A percentile compares a stretch with the other conserved stretches of the same genome.
Conservation (phyloP, 2,113 vertebrate genomes). For the Mionectes macconnelli region DNA sequence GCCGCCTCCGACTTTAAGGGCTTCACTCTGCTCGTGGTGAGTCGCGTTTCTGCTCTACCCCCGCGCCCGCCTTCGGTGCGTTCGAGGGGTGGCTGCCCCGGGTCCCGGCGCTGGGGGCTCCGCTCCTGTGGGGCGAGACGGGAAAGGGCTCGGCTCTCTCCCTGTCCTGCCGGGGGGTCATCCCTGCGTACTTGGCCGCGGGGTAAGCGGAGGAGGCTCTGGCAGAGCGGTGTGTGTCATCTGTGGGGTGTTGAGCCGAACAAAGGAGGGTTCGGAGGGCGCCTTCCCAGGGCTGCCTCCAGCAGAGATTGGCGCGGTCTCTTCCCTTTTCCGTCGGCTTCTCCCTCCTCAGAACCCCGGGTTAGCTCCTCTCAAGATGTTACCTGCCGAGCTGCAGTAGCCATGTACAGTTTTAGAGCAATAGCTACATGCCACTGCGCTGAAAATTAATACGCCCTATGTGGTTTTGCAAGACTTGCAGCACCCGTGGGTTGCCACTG, state of each 20-base stretch:
- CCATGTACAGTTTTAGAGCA: neutral
- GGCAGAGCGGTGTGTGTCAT: too few relatives aligned
- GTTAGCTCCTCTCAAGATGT: neutral
- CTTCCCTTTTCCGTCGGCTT: neutral
- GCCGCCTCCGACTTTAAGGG: slow-evolving; percentile 68
- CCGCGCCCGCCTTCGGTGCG: too few relatives aligned
- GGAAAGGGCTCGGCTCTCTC: neutral
- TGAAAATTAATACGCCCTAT: accelerated
- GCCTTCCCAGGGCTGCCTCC: neutral
- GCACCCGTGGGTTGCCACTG: neutral
- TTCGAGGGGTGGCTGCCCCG: too few relatives aligned
- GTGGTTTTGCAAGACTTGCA: neutral
- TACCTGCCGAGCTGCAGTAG: neutral
- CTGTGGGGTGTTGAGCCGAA: neutral
- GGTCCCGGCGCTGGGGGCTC: neutral
- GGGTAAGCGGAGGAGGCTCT: neutral
- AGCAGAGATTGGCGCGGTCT: neutral
- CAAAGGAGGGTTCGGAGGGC: neutral
- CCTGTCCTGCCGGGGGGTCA: accelerated
- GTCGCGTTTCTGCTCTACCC: neutral
- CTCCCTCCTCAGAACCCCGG: too few relatives aligned
- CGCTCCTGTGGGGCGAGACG: too few relatives aligned
- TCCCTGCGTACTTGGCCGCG: accelerated
- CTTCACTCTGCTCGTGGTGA: slow-evolving; percentile 89
- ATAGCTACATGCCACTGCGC: accelerated